Base-by-base conservation (phyloP, 2,113 vertebrate species). In the Leptobrachium ailaonicum region DNA sequence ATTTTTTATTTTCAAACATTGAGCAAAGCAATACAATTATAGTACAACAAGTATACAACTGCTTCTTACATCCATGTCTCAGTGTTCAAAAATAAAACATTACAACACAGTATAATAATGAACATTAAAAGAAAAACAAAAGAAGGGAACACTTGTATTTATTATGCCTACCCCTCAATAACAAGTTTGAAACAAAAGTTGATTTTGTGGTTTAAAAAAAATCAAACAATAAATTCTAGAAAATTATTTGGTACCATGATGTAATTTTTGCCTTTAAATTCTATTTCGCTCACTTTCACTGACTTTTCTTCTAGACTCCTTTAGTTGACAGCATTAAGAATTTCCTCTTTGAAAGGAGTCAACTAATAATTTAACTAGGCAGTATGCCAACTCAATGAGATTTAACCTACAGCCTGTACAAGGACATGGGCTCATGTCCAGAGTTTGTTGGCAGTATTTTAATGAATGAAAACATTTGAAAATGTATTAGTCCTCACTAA, bases 381-480 rank as follows among this genome's bases (percentile, higher is more conserved):
- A 73, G 12, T 14, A 60, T 44, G 78, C 78, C 78, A 80, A 63
- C 78, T 58, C 71, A 79, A 64, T 73, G 71, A 58, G 78, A 80
- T 80, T 72, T 80, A 80, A 73, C 78, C 78, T 80, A 80, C 78
- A 80, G 78, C 71, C 60, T 64, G 67, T 74, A 74, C 71, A 80
- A 80, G 78, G 78, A 74, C 78, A 73, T 67, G 62, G 78, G 63
- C 78, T 41, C 63, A 6, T 20, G 6, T 80, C 78, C 78, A 80
- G 50, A 58, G 62, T 73, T 68, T 80, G 41, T 71, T 80, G 78
- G 71, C 78, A 80, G 64, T 43, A 73, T 74, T 80, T 79, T 80
- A 80, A 80, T 80, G 78, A 80, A 80, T 80, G 71, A 80, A 80
- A 80, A 80, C 78, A 73, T 80, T 74, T 80, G 71, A 79, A 71